Evolutionary conservation across 2,113 vertebrate species (phyloP).

Genomic region (Rousettus leschenaultii): DNA sequence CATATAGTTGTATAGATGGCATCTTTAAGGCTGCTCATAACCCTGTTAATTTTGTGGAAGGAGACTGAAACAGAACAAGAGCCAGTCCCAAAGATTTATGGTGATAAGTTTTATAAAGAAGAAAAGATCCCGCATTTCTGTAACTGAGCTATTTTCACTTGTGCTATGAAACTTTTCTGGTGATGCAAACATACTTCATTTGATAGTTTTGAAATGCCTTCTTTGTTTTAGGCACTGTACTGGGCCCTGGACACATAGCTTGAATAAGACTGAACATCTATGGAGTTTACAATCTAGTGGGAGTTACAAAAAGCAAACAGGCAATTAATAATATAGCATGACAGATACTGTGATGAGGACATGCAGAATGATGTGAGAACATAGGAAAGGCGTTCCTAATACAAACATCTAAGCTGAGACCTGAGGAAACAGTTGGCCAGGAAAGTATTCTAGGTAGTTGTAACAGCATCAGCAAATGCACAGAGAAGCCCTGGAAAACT

Average conservation of each 20-base stretch:
- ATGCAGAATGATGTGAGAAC: background rate
- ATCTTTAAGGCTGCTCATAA: background rate
- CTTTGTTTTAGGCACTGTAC: background rate
- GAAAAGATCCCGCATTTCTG: slow-evolving; percentile 1
- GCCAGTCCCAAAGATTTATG: background rate
- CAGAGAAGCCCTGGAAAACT: background rate
- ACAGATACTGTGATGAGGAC: background rate
- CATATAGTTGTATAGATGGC: background rate
- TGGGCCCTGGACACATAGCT: background rate
- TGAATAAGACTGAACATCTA: background rate
- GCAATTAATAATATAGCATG: background rate
- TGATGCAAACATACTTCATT: background rate
- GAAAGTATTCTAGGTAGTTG: background rate
- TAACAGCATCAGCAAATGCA: background rate
- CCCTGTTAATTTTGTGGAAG: background rate
- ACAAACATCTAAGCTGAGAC: background rate
- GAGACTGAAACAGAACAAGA: background rate
- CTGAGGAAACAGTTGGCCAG: background rate
- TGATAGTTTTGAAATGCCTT: background rate
- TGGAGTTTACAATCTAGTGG: background rate
- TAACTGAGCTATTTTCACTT: background rate
- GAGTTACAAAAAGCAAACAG: background rate
- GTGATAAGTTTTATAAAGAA: background rate
- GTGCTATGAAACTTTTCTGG: background rate
- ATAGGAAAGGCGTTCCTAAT: background rate